Evolutionary conservation across 2,113 vertebrate genomes (phyloP).

Genomic region (Promerops cafer): DNA sequence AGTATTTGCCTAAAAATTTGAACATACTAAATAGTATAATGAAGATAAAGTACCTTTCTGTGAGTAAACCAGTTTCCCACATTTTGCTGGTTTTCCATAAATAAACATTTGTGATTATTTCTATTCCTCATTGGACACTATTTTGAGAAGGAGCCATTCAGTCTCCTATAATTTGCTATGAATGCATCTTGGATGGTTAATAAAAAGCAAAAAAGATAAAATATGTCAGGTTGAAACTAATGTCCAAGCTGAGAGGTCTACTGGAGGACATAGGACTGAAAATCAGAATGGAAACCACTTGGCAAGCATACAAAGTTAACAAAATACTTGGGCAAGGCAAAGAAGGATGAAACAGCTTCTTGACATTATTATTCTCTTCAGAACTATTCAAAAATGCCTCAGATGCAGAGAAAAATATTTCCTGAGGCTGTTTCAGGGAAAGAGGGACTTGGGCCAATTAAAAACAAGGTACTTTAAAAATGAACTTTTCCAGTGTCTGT

Average conservation of each 20-base stretch:
- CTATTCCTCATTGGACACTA: background rate
- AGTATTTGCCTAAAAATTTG: background rate
- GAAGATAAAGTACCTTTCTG: background rate
- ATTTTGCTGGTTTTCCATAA: background rate
- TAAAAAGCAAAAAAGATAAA: background rate
- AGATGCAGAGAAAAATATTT: background rate
- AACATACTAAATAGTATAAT: background rate
- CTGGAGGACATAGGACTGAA: background rate
- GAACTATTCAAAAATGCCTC: background rate
- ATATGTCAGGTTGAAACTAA: background rate
- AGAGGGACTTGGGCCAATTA: background rate
- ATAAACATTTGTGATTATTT: background rate
- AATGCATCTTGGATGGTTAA: background rate
- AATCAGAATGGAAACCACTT: background rate
- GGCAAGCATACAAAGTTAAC: background rate
- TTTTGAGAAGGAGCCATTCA: background rate
- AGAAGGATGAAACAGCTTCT: background rate
- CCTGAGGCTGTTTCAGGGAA: background rate
- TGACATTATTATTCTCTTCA: background rate
- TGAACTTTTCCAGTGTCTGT: background rate
- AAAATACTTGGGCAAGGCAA: background rate
- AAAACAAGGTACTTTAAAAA: background rate
- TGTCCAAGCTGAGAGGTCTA: background rate
- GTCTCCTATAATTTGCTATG: background rate
- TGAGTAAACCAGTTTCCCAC: background rate